A percentile compares a stretch with the other conserved stretches of the same genome.
phyloP scores from a whole-genome alignment of 2,113 vertebrate genomes.

The Colistium nudipinnis region DNA sequence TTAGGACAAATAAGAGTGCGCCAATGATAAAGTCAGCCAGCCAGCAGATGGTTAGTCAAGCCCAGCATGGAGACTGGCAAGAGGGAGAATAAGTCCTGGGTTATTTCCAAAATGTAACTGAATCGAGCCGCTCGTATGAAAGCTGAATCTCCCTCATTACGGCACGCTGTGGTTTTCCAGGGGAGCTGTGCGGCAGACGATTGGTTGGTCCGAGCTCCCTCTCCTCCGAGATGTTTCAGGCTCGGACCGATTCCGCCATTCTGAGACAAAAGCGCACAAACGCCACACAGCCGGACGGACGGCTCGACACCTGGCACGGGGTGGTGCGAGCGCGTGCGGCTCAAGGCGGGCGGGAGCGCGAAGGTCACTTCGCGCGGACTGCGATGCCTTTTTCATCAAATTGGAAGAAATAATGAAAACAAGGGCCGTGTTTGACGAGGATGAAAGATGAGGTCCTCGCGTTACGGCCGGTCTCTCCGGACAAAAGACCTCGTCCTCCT shows the following conservation, averaged over 20 bases:
- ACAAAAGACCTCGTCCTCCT: neutral
- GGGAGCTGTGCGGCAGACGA: neutral
- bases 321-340: neutral
- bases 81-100: no score
- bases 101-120: no score
- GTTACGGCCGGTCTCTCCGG: slow-evolving; percentile 9
- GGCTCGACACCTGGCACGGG: slow-evolving; percentile 5
- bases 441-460: slow-evolving; percentile 22
- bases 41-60: neutral
- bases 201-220: no score
- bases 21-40: neutral
- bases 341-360: no score
- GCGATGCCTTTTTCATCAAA: neutral
- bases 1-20: no score
- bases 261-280: slow-evolving; percentile 4
- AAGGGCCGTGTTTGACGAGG: slow-evolving; percentile 3
- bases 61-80: no score
- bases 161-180: neutral
- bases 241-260: no score
- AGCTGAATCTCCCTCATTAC: neutral
- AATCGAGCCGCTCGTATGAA: neutral
- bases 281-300: neutral
- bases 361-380: neutral
- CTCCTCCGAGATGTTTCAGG: no score
- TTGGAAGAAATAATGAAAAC: slow-evolving; percentile 4